Conservation (phyloP, 2,797 vertebrate genomes). For the Buphagus erythrorhynchus region DNA sequence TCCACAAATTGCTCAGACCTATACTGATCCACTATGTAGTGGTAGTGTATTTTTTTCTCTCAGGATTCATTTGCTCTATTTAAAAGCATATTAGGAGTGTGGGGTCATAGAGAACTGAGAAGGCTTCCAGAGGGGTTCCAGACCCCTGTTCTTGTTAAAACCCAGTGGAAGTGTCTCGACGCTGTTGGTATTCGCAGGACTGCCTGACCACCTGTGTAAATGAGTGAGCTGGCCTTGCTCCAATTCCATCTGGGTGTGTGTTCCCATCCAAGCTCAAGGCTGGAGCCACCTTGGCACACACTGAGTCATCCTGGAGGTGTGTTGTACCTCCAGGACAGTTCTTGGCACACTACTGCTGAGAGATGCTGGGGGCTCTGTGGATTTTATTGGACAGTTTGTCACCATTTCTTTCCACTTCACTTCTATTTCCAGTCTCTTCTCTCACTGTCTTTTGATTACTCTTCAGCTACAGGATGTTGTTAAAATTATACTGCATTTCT, state of each 20-base stretch:
- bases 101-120: neutral
- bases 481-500: neutral
- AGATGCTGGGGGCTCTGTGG: too few species aligned
- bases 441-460: neutral
- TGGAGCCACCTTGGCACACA: neutral
- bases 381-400: neutral
- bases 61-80: neutral
- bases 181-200: neutral
- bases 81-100: neutral
- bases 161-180: neutral
- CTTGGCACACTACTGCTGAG: neutral
- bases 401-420: neutral
- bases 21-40: too few species aligned
- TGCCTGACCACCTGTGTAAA: neutral
- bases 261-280: neutral
- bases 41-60: neutral
- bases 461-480: neutral
- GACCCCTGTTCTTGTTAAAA: neutral
- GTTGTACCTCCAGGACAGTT: rapidly evolving
- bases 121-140: neutral
- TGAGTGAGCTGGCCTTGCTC: neutral
- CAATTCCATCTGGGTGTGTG: rapidly evolving
- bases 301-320: neutral
- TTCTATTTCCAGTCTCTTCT: neutral
- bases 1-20: neutral